Base-by-base conservation (phyloP, 2,888 invertebrate species). In the Lasioglossum figueresi region DNA sequence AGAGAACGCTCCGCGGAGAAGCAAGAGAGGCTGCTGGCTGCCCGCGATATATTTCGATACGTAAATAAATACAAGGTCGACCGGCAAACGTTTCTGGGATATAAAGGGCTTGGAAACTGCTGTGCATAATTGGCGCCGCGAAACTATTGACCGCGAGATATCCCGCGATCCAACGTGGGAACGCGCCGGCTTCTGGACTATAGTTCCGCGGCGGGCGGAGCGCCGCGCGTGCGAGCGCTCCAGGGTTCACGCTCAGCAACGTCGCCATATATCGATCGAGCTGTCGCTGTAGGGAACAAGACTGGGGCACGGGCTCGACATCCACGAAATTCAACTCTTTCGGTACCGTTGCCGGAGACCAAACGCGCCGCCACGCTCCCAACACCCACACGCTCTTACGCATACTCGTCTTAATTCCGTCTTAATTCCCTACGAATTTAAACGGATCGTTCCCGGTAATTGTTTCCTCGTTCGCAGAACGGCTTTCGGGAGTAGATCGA, bases 21-120 rank as follows among this genome's bases (percentile, higher is more conserved):
- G 68, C 43, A 72, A 56, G 31, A 40, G 66, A 34, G 34, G 34
- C 34, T 27, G 14, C 43, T 34, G 23, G 76, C 80, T 75, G 81
- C 75, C 88, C 89, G 86, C 88, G 89, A 91, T 91, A 91, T 91
- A 91, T 92, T 92, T 91, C 89, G 89, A 92, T 92, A 92, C 91
- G 92, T 91, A 93, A 93, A 93, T 92, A 93, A 93, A 93, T 92
- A 89, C 93, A 93, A 93, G 93, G 93, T 92, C 92, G 90, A 90
- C 80, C 84, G 89, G 88, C 87, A 88, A 91, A 89, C 90, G 88
- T 91, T 92, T 91, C 90, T 89, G 89, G 88, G 87, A 89, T 91
- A 91, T 89, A 90, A 91, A 91, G 92, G 90, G 90, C 88, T 90
- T 84, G 87, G 87, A 88, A 91, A 84, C 88, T 90, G 86, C 82